Percentiles rank a stretch among this genome's conserved stretches.
These are phyloP conservation scores for Huso huso DNA, from an alignment of 2,797 vertebrate genomes.

Conservation along the genomic window DNA sequence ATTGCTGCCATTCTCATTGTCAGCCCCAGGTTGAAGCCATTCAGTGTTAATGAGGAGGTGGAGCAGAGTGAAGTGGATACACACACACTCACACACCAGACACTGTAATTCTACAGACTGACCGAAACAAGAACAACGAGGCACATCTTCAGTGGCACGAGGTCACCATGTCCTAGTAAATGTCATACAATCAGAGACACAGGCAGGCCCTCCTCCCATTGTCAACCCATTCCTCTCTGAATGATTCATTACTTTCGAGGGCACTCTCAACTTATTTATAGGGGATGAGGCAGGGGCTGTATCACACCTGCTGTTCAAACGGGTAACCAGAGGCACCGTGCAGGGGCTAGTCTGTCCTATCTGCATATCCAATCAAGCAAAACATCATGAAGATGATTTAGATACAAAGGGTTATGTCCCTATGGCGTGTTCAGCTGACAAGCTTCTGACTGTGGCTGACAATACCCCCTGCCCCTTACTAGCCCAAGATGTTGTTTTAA, in stretches of 20 bases:
- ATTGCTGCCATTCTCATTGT: background rate
- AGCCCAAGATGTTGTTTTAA: no score
- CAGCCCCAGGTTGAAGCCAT: background rate
- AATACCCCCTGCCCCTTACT: no score
- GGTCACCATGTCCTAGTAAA: slow-evolving; percentile 13
- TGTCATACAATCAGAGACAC: slow-evolving; percentile 15
- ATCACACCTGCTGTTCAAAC: slow-evolving; percentile 7
- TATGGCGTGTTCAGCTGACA: no score
- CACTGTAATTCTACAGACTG: background rate
- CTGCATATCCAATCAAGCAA: no score
- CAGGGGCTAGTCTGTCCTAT: no score
- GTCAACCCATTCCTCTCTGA: slow-evolving; percentile 8
- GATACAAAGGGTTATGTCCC: no score
- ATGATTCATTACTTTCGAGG: slow-evolving; percentile 9
- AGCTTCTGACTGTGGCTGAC: no score
- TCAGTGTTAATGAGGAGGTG: background rate
- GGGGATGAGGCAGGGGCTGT: background rate
- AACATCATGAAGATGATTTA: no score
- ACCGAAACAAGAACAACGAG: background rate
- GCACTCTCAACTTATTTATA: slow-evolving; percentile 10
- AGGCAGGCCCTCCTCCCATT: slow-evolving; percentile 9
- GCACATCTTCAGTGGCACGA: slow-evolving; percentile 8
- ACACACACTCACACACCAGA: background rate
- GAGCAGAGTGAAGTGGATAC: background rate
- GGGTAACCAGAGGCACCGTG: slow-evolving; percentile 2